Percentiles rank a stretch among this genome's conserved stretches.
Conservation (phyloP, 2,113 vertebrate genomes). For the Mus pahari region DNA sequence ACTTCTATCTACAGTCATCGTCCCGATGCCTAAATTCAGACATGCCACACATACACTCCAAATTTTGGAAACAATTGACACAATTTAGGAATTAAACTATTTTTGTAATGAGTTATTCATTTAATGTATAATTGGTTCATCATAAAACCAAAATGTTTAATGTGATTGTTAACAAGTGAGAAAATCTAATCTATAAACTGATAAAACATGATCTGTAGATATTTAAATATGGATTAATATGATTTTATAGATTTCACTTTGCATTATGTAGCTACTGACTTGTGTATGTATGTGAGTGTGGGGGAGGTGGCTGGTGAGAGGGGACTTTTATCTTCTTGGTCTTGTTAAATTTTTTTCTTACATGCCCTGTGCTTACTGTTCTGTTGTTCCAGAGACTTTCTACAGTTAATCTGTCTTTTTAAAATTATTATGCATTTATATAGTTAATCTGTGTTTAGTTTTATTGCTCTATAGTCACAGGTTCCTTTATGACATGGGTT, state of each 20-base stretch:
- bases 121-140: neutral
- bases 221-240: slow-evolving; percentile 15
- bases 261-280: neutral
- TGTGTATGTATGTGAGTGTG: neutral
- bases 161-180: neutral
- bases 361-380: neutral
- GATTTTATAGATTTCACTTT: neutral
- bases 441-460: neutral
- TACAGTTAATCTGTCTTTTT: neutral
- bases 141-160: neutral
- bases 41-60: neutral
- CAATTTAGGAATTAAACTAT: slow-evolving; percentile 15
- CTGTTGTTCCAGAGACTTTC: neutral
- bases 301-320: neutral
- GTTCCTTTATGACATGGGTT: neutral
- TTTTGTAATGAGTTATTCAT: neutral
- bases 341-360: neutral
- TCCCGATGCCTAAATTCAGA: neutral
- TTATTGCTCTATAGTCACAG: neutral
- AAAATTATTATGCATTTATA: neutral
- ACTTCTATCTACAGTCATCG: neutral
- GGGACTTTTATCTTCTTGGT: neutral
- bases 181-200: neutral
- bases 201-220: neutral
- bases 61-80: neutral